phyloP scores from a whole-genome alignment of 2,888 invertebrate genomes.

The Xylophagus ater region DNA sequence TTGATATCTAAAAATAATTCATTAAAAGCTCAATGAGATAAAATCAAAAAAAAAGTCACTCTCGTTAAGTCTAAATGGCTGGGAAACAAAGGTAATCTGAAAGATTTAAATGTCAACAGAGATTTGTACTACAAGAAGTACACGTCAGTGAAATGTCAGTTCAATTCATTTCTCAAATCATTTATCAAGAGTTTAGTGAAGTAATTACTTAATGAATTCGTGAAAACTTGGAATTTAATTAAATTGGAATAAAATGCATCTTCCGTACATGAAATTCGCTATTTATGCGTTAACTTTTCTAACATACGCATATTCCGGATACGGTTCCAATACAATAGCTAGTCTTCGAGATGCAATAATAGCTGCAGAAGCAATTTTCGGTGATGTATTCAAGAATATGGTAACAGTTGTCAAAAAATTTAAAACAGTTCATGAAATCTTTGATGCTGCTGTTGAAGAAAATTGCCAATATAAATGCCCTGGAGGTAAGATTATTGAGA shows the following conservation, averaged over 20 bases:
- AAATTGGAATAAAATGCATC: slow-evolving; percentile 48
- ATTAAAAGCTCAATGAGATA: no score
- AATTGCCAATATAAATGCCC: slow-evolving; percentile 68
- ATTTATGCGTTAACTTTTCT: slow-evolving; percentile 65
- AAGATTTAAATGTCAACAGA: no score
- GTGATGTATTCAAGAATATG: slow-evolving; percentile 62
- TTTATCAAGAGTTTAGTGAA: no score
- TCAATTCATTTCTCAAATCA: no score
- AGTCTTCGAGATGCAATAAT: slow-evolving; percentile 70
- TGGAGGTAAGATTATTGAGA: slow-evolving; percentile 54
- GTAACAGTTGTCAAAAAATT: slow-evolving; percentile 64
- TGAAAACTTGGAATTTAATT: no score
- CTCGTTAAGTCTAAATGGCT: no score
- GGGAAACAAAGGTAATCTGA: no score
- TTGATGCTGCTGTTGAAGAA: slow-evolving; percentile 77
- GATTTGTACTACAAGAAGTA: no score
- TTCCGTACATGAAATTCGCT: slow-evolving; percentile 62
- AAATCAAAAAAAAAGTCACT: no score
- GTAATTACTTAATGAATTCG: not conserved
- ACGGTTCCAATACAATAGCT: slow-evolving; percentile 60
- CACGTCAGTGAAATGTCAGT: no score
- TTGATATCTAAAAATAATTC: no score
- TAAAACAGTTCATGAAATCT: slow-evolving; percentile 64
- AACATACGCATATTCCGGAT: slow-evolving; percentile 69
- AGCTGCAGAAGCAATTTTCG: slow-evolving; percentile 68